Percentiles rank a stretch among this genome's conserved stretches.
phyloP scores from a whole-genome alignment of 2,888 invertebrate genomes.

The Chesias legatella region DNA sequence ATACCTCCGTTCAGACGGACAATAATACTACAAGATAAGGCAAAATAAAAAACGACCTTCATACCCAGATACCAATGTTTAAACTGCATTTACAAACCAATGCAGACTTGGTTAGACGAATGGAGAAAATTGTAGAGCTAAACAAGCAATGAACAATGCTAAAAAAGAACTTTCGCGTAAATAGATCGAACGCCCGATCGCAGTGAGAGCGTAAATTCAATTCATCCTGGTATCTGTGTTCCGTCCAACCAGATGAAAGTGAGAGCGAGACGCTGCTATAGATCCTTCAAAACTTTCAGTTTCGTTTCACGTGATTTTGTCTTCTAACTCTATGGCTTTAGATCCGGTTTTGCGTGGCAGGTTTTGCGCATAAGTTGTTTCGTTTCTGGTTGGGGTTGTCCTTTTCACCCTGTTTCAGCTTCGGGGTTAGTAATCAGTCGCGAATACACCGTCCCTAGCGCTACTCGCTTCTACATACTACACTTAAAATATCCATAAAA shows the following conservation, averaged over 20 bases:
- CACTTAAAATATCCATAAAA: conserved; percentile 28
- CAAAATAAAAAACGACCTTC: conserved; percentile 24
- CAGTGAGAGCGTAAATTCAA: conserved; percentile 67
- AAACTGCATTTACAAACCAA: conserved; percentile 14
- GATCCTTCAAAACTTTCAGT: conserved; percentile 63
- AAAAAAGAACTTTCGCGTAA: conserved; percentile 39
- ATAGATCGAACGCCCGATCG: conserved; percentile 41
- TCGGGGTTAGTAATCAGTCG: conserved; percentile 70
- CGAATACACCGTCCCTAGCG: conserved; percentile 69
- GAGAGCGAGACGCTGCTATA: conserved; percentile 57
- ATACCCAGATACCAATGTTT: conserved; percentile 6
- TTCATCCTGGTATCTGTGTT: conserved; percentile 72
- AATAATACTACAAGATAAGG: conserved; percentile 30
- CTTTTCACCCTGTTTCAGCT: conserved; percentile 71
- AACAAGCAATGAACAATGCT: conserved; percentile 14
- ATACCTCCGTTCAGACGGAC: conserved; percentile 29
- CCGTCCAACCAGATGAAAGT: conserved; percentile 68
- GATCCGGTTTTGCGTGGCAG: conserved; percentile 27
- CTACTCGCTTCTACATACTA: conserved; percentile 50
- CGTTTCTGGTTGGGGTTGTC: conserved; percentile 47
- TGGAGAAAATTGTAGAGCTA: neutral
- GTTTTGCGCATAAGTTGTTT: conserved; percentile 41
- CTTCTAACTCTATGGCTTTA: conserved; percentile 12
- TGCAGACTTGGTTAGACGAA: conserved; percentile 6
- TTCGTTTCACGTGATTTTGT: conserved; percentile 26